Evolutionary conservation across 30 jellyfish, hydroid and myxozoan genomes (phyloP).

Genomic region (Hydra vulgaris): DNA sequence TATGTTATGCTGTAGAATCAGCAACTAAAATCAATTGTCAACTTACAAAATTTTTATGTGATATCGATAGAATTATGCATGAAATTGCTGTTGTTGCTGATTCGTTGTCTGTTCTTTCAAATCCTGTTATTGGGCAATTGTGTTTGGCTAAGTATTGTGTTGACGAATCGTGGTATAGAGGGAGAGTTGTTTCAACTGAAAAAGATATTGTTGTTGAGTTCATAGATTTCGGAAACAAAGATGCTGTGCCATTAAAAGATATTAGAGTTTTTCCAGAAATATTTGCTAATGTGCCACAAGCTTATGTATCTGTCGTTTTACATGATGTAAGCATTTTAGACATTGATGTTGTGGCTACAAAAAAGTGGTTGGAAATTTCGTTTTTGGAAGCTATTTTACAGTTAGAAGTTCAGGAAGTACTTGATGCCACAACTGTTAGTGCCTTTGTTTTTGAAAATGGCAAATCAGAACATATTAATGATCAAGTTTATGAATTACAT

Average conservation of each 20-base stretch:
- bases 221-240: constrained; percentile 57
- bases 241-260: constrained; percentile 7
- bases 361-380: constrained; percentile 35
- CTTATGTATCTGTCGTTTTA: constrained; percentile 29
- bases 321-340: constrained; percentile 59
- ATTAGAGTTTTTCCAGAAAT: constrained; percentile 19
- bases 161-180: constrained; percentile 65
- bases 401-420: constrained; percentile 29
- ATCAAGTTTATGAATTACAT: constrained; percentile 44
- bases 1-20: constrained; percentile 18
- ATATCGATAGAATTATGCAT: constrained; percentile 35
- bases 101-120: constrained; percentile 3
- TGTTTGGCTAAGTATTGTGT: constrained; percentile 35
- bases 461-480: constrained; percentile 33
- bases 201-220: constrained; percentile 31
- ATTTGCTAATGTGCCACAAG: constrained; percentile 45
- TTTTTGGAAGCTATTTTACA: constrained; percentile 33
- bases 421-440: constrained; percentile 23
- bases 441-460: constrained; percentile 24
- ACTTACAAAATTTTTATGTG: constrained; percentile 15
- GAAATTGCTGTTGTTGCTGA: constrained; percentile 32
- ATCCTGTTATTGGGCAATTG: constrained; percentile 12
- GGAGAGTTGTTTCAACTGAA: constrained; percentile 14
- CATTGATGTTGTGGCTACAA: constrained; percentile 30
- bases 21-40: constrained; percentile 5